A percentile compares a stretch with the other conserved stretches of the same genome.
These are phyloP conservation scores for Acridotheres tristis DNA, from an alignment of 2,797 vertebrate genomes.

Conservation along the genomic window DNA sequence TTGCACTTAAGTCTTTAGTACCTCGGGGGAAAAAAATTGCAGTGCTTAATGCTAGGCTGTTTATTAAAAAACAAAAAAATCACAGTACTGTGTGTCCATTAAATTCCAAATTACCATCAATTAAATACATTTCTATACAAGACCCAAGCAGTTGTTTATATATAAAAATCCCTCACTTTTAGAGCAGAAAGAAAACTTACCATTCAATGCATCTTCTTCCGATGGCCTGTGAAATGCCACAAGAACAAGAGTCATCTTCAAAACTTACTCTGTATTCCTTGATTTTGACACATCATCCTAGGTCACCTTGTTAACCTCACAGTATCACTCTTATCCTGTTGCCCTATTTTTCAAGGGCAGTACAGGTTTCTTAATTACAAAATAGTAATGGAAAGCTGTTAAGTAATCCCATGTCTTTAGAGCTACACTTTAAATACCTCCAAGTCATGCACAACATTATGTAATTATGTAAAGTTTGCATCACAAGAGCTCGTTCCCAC, in stretches of 20 bases:
- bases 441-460: conserved; percentile 33
- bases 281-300: background rate
- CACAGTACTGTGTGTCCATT: background rate
- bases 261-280: background rate
- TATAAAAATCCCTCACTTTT: background rate
- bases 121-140: background rate
- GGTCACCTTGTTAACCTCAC: conserved; percentile 37
- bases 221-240: conserved; percentile 76
- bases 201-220: conserved; percentile 86
- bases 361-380: conserved; percentile 30
- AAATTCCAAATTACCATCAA: background rate
- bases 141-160: background rate
- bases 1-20: background rate
- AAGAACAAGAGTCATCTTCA: conserved; percentile 31
- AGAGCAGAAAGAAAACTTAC: conserved; percentile 75
- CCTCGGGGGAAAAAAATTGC: background rate
- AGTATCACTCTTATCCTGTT: background rate
- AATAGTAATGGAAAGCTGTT: background rate
- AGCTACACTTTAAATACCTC: conserved; percentile 22
- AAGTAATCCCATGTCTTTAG: conserved; percentile 14
- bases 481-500: conserved; percentile 49
- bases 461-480: conserved; percentile 38
- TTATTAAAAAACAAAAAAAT: background rate
- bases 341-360: conserved; percentile 28
- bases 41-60: background rate